Percentiles rank a stretch among this genome's conserved stretches.
Evolutionary conservation across 2,888 invertebrate genomes (phyloP).

Genomic region (Philereme transversata): DNA sequence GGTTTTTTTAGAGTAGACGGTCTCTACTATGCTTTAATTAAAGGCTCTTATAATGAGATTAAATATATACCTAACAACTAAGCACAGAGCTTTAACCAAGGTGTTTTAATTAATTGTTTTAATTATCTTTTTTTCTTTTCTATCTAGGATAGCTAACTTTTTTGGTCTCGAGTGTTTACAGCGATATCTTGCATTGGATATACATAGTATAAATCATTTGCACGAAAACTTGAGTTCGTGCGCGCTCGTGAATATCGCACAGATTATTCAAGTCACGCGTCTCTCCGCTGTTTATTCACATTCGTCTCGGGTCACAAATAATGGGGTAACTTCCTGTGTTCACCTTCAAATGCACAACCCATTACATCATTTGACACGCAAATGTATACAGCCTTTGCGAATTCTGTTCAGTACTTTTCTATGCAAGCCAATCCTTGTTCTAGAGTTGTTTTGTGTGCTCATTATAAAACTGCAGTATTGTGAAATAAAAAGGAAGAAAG

Average conservation of each 20-base stretch:
- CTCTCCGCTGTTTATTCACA: slow-evolving; percentile 70
- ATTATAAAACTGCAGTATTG: not conserved
- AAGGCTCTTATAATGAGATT: too few relatives aligned
- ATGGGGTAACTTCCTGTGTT: slow-evolving; percentile 64
- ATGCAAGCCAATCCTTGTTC: not conserved
- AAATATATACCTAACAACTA: too few relatives aligned
- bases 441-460: not conserved
- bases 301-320: slow-evolving; percentile 71
- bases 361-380: slow-evolving; percentile 18
- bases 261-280: slow-evolving; percentile 75
- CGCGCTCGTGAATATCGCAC: slow-evolving; percentile 53
- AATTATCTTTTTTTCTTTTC: not conserved
- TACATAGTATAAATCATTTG: slow-evolving; percentile 65
- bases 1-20: too few relatives aligned
- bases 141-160: not conserved
- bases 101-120: too few relatives aligned
- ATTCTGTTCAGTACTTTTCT: not conserved
- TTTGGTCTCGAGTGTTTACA: slow-evolving; percentile 11
- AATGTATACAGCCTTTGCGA: not conserved
- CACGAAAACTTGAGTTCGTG: slow-evolving; percentile 56
- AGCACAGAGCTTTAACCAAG: too few relatives aligned
- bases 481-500: too few relatives aligned
- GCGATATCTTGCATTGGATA: slow-evolving; percentile 51
- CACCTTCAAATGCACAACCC: slow-evolving; percentile 45
- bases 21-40: too few relatives aligned